Evolutionary conservation across 2,888 invertebrate genomes (phyloP).

Genomic region (Imbricaverruca yamaguchii): DNA sequence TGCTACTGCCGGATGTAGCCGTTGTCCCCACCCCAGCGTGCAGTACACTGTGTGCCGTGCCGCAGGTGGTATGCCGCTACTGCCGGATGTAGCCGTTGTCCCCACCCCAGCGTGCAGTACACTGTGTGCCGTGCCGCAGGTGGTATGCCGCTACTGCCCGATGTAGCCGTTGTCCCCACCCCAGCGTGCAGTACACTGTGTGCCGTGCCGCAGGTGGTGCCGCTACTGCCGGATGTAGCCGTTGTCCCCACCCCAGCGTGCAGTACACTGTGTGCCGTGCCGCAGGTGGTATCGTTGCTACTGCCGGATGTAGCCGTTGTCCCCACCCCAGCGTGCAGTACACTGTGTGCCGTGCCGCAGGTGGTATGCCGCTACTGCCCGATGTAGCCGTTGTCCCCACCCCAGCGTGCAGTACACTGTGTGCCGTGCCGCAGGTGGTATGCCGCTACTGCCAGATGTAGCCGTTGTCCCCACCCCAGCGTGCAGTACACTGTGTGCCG

Average conservation of each 20-base stretch:
- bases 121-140: background rate
- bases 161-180: background rate
- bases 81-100: background rate
- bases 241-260: too few relatives aligned
- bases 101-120: too few relatives aligned
- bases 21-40: too few relatives aligned
- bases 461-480: too few relatives aligned
- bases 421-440: background rate
- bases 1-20: background rate
- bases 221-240: background rate
- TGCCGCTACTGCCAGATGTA: background rate
- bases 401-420: too few relatives aligned
- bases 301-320: background rate
- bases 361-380: background rate
- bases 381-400: background rate
- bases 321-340: too few relatives aligned
- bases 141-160: background rate
- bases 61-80: background rate
- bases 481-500: too few relatives aligned
- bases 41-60: too few relatives aligned
- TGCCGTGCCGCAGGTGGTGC: background rate
- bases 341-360: background rate
- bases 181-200: too few relatives aligned
- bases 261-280: too few relatives aligned
- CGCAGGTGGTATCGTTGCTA: background rate